A percentile compares a stretch with the other conserved stretches of the same genome.
These are phyloP conservation scores for Oryzias melastigma DNA, from an alignment of 2,113 vertebrate species.

Conservation along the genomic window DNA sequence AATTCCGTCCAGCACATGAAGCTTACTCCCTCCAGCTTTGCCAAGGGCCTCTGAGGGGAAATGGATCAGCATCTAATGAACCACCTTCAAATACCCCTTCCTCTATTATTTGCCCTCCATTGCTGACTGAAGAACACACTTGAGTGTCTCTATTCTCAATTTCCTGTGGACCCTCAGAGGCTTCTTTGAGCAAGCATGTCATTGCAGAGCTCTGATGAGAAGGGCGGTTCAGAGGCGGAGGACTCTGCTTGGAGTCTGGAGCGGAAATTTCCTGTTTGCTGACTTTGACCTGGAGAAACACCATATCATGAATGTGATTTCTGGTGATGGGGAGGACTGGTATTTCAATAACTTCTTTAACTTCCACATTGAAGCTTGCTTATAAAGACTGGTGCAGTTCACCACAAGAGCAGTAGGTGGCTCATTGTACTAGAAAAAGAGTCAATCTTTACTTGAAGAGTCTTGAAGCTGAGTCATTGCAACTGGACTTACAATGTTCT, in stretches of 20 bases:
- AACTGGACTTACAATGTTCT: too few relatives aligned
- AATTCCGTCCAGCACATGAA: slow-evolving; percentile 57
- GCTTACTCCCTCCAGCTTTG: slow-evolving; percentile 43
- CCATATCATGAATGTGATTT: neutral
- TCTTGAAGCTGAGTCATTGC: too few relatives aligned
- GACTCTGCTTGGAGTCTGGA: neutral
- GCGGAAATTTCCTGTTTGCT: neutral
- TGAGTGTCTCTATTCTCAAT: slow-evolving; percentile 37
- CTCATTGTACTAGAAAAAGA: too few relatives aligned
- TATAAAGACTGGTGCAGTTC: too few relatives aligned
- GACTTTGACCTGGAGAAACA: neutral
- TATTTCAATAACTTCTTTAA: neutral
- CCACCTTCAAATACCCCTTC: slow-evolving; percentile 64
- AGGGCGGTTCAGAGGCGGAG: neutral
- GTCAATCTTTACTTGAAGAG: too few relatives aligned
- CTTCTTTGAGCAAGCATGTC: slow-evolving; percentile 12
- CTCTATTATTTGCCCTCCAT: slow-evolving; percentile 53
- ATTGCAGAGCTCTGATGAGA: neutral
- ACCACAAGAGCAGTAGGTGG: too few relatives aligned
- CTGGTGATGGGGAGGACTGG: neutral
- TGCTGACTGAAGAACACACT: slow-evolving; percentile 45
- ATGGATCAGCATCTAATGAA: slow-evolving; percentile 66
- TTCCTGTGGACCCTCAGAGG: slow-evolving; percentile 28
- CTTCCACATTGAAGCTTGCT: too few relatives aligned
- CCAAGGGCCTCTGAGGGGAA: slow-evolving; percentile 35